Evolutionary conservation across 2,113 vertebrate genomes (phyloP), one percentile per base, ranked within the genome.

Genomic region (Chunga burmeisteri): DNA sequence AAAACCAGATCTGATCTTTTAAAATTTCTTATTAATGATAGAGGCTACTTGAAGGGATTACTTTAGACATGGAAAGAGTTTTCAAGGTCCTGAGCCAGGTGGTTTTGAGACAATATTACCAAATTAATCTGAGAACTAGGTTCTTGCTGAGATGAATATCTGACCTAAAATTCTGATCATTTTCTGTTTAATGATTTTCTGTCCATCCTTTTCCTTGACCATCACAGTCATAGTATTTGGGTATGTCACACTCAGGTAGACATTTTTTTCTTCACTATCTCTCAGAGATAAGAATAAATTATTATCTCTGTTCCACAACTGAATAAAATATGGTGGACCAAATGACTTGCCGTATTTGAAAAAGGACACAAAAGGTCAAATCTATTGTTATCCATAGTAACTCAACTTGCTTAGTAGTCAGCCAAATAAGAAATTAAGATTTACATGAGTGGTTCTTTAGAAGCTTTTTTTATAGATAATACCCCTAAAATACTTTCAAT

Each of bases 141-240:
- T 56, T 78, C 8, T 42, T 0, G 0, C 5, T 44, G 36, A 93
- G 25, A 68, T 34, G 4, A 66, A 9, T 67, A 65, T 52, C 16
- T 72, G 38, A 67, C 27, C 1, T 62, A 53, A 80, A 92, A 63
- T 82, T 74, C 11, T 40, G 8, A 59, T 47, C 5, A n/a, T 53
- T 63, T 19, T 53, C 36, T 5, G 2, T 30, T 58, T 36, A 63
- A 38, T 47, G 2, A 67, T 53, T 84, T 93, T 82, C 15, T 82
- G 9, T 29, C 38, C 9, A 21, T 71, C 10, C 3, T 78, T 79
- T 79, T 20, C 8, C 20, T 67, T 52, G 20, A 55, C 9, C 6
- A 47, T 10, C 17, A 32, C 9, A 52, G 13, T 56, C 5, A 30
- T 11, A 40, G 5, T 8, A 32, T 72, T 68, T 82, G 6, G 0